Conservation (phyloP, 2,888 invertebrate species). For the Spisula subtruncata region DNA sequence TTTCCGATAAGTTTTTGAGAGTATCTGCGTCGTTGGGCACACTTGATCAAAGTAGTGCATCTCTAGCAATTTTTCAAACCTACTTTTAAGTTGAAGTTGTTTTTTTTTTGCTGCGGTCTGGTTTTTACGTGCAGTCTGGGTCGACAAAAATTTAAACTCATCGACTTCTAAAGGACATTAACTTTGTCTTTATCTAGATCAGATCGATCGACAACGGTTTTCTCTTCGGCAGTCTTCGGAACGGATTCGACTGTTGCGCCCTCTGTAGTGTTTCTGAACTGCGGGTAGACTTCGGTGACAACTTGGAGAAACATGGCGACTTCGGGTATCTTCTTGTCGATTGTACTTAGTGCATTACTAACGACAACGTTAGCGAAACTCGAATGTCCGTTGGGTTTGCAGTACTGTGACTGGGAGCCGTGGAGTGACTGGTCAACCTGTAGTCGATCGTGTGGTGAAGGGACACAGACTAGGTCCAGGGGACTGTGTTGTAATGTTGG, state of each 20-base stretch:
- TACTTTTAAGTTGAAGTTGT: not conserved
- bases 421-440: slow-evolving; percentile 67
- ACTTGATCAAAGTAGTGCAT: not conserved
- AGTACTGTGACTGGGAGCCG: slow-evolving; percentile 57
- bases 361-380: not conserved
- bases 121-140: not conserved
- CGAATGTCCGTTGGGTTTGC: slow-evolving; percentile 44
- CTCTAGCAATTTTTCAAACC: not conserved
- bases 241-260: not conserved
- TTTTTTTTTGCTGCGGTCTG: too few species aligned
- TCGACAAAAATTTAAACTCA: not conserved
- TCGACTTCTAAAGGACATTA: not conserved
- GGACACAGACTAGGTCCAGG: slow-evolving; percentile 58
- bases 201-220: not conserved
- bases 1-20: not conserved
- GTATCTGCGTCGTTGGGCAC: not conserved
- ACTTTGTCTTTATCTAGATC: slow-evolving; percentile 17
- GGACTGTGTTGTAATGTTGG: slow-evolving; percentile 59
- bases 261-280: not conserved
- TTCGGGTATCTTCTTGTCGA: not conserved
- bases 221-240: not conserved
- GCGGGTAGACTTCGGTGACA: not conserved
- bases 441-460: slow-evolving; percentile 63
- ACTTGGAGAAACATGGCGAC: slow-evolving; percentile 1
- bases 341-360: not conserved